Percentiles rank a stretch among this genome's conserved stretches.
Conservation (phyloP, 1,140 invertebrate genomes). For the Cyclina sinensis region DNA sequence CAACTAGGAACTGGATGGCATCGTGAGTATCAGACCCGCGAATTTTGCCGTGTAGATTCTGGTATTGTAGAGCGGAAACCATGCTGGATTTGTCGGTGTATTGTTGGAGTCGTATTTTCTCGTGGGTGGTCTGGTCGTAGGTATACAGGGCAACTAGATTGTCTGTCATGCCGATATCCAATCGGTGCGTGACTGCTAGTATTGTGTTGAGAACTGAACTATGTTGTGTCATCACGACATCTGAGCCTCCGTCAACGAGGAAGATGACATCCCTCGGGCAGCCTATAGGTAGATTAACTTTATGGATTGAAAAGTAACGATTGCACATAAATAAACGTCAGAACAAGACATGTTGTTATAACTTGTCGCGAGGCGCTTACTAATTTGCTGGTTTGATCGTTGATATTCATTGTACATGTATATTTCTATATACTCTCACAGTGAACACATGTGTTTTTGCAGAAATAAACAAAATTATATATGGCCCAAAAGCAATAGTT, state of each 20-base stretch:
- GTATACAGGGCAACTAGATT: constrained; percentile 6
- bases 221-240: neutral
- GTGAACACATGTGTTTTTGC: too few relatives aligned
- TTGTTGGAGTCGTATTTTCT: constrained; percentile 16
- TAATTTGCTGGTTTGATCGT: too few relatives aligned
- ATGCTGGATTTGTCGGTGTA: neutral
- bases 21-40: neutral
- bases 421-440: too few relatives aligned
- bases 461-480: too few relatives aligned
- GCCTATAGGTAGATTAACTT: too few relatives aligned
- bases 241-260: constrained; percentile 19
- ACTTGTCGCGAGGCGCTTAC: too few relatives aligned
- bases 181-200: neutral
- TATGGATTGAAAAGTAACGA: too few relatives aligned
- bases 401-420: too few relatives aligned
- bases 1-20: constrained; percentile 16
- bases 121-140: neutral
- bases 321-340: too few relatives aligned
- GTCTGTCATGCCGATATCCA: constrained; percentile 25
- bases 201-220: neutral
- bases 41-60: neutral
- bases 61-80: neutral
- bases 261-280: constrained; percentile 55
- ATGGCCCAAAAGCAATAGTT: too few relatives aligned
- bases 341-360: too few relatives aligned